phyloP scores from a whole-genome alignment of 2,113 vertebrate species.

The Nymphicus hollandicus region DNA sequence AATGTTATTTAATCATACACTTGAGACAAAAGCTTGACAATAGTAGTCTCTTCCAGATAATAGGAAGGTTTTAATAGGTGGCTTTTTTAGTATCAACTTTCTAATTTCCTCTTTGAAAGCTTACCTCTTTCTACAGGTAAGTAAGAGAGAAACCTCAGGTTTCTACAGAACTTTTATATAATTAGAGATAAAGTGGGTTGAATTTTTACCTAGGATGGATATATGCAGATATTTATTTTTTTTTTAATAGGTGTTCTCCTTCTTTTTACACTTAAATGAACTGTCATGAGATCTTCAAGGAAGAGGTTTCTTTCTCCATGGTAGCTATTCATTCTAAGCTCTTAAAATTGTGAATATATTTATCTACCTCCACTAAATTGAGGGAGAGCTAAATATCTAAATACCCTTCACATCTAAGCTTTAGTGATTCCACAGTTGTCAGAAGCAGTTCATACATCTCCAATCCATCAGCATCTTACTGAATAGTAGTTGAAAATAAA shows the following conservation, averaged over 20 bases:
- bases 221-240: not conserved
- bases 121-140: not conserved
- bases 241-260: not conserved
- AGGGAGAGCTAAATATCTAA: not conserved
- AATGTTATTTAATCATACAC: not conserved
- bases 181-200: not conserved
- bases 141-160: not conserved
- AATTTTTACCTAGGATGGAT: not conserved
- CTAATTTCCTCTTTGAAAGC: not conserved
- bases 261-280: not conserved
- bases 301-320: not conserved
- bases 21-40: not conserved
- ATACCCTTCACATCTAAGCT: not conserved
- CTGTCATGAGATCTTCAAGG: not conserved
- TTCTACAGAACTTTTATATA: not conserved
- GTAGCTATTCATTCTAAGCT: not conserved
- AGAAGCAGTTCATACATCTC: not conserved
- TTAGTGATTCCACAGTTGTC: not conserved
- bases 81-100: not conserved
- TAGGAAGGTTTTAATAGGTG: not conserved
- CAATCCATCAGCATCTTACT: not conserved
- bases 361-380: not conserved
- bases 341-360: not conserved
- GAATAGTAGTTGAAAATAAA: not conserved
- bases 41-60: not conserved